phyloP scores from a whole-genome alignment of 64 coral and sea anemone species.

The Orbicella faveolata region DNA sequence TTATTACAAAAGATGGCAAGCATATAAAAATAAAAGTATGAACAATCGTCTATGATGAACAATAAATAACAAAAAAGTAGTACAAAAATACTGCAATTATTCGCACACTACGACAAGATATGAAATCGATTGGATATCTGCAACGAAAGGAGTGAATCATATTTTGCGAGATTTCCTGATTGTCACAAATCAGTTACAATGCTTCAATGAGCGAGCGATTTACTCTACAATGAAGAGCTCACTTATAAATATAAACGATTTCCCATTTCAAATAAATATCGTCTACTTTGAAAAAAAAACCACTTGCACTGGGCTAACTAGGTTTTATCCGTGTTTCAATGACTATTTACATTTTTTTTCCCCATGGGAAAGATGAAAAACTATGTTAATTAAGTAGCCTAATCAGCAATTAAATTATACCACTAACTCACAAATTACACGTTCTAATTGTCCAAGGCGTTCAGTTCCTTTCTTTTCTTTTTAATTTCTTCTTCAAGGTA shows the following conservation, averaged over 20 bases:
- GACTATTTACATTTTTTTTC: not conserved
- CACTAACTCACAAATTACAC: not conserved
- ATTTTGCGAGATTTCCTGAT: not conserved
- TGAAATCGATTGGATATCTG: not conserved
- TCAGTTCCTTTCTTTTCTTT: conserved; percentile 62
- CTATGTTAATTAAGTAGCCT: not conserved
- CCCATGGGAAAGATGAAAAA: not conserved
- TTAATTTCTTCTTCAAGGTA: conserved; percentile 78
- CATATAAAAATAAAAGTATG: not conserved
- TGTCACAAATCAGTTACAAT: not conserved
- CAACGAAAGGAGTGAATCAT: not conserved
- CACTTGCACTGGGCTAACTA: not conserved
- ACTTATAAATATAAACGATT: conserved; percentile 23
- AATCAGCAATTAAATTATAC: not conserved
- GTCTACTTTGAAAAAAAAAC: not conserved
- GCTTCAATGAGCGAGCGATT: not conserved
- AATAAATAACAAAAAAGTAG: conserved; percentile 1
- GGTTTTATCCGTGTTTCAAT: not conserved
- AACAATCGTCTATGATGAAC: not conserved
- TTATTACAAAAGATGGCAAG: not conserved
- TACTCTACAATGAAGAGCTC: not conserved
- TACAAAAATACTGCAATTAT: conserved; percentile 14
- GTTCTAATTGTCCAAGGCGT: not conserved
- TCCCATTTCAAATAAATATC: conserved; percentile 22
- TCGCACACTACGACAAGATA: not conserved